Conservation (phyloP, 1,140 invertebrate species). For the Papilio polyxenes region DNA sequence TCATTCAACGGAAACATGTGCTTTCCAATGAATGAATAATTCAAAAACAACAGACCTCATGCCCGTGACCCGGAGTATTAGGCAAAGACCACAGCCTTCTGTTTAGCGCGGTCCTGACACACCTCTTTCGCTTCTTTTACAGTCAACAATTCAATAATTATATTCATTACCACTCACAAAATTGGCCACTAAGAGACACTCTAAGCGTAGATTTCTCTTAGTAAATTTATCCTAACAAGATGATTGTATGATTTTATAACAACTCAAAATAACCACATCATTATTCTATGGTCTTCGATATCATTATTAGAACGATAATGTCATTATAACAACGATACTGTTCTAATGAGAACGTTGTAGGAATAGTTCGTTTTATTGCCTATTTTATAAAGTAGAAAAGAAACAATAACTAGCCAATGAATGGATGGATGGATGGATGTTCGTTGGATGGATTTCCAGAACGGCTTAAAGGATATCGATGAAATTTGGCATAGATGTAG, state of each 20-base stretch:
- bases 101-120: no score
- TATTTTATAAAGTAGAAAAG: neutral
- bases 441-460: no score
- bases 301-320: neutral
- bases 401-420: neutral
- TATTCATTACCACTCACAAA: no score
- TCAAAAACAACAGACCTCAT: no score
- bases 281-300: neutral
- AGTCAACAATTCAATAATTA: no score
- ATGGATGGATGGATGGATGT: neutral
- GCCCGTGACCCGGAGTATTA: no score
- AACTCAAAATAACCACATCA: neutral
- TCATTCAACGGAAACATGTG: neutral
- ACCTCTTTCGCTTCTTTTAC: no score
- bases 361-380: neutral
- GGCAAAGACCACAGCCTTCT: no score
- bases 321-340: neutral
- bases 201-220: no score
- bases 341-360: neutral
- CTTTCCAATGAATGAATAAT: constrained; percentile 2
- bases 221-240: neutral
- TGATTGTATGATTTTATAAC: neutral
- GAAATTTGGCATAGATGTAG: no score
- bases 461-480: no score
- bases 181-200: no score